Base-by-base conservation (phyloP, 2,797 vertebrate genomes). In the Triplophysa bombifrons region DNA sequence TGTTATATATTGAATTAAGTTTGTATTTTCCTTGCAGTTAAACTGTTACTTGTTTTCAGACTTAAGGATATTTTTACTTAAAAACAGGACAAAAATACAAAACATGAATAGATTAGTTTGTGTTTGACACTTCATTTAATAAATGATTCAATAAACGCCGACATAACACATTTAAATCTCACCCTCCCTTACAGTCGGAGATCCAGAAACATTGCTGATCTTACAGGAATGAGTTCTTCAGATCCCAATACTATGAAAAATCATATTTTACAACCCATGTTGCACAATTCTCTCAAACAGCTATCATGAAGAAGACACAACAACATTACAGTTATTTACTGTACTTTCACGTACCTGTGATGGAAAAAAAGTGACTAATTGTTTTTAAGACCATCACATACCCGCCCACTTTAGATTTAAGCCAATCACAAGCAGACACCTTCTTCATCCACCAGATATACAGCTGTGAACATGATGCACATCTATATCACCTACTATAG, bases 151-250 rank as follows among this genome's bases (percentile, higher is more conserved):
- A 51, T 16, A 51, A 65, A 64, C 12, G 30, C 48, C 25, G 34
- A 12, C 14, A 5, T 14, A n/a, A n/a, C 63, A 55, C 34, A 75
- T 66, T 30, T 67, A 63, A 76, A 30, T 55, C 63, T 67, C 63
- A 67, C 56, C 74, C 19, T 67, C 44, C 51, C 67, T 76, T 67
- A 66, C 60, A 74, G 22, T 27, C 56, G 2, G 22, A 48, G 61
- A 74, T 51, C 30, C 25, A 50, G 56, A 74, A 64, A 38, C 74
- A 51, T 46, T 20, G 10, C 58, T 64, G 60, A n/a, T 30, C 60
- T 51, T 25, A 64, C 14, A 69, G 48, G 11, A 46, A 11, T 12
- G 12, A 12, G 12, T 46, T 38, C 34, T 38, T 7, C 6, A 38
- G 34, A 38, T 38, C 34, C 8, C 34, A 38, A 38, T 8, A 38